Evolutionary conservation across 2,888 invertebrate genomes (phyloP).

Genomic region (Orthonychiurus folsomi): DNA sequence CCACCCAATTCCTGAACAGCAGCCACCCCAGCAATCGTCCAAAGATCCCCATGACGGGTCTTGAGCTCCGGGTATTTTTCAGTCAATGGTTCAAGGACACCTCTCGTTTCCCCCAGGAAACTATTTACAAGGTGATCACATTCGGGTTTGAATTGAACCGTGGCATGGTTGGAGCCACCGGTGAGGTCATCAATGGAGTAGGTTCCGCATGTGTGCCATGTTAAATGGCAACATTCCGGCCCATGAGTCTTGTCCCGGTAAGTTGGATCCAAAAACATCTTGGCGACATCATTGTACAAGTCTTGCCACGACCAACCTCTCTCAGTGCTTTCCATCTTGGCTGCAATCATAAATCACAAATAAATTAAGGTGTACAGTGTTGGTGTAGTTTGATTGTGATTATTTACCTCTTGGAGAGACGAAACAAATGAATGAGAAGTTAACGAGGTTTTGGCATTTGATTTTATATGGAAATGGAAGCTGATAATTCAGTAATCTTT

Average conservation of each 20-base stretch:
- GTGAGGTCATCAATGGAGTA: neutral
- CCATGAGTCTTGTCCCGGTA: neutral
- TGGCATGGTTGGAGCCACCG: neutral
- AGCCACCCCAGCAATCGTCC: neutral
- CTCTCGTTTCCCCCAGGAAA: neutral
- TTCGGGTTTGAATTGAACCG: neutral
- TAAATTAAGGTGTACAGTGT: too few relatives aligned
- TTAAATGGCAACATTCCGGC: neutral
- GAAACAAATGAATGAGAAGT: too few relatives aligned
- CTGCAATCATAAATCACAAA: too few relatives aligned
- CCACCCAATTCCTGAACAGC: conserved; percentile 17
- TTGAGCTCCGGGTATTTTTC: neutral
- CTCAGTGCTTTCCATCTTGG: too few relatives aligned
- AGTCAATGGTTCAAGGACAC: neutral
- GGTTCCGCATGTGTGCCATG: neutral
- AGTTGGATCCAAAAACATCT: too few relatives aligned
- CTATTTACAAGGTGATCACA: neutral
- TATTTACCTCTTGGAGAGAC: too few relatives aligned
- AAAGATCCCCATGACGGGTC: neutral
- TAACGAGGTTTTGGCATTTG: too few relatives aligned
- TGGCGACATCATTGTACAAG: too few relatives aligned
- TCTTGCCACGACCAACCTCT: too few relatives aligned
- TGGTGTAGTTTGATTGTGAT: too few relatives aligned
- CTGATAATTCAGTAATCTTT: too few relatives aligned
- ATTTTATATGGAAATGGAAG: too few relatives aligned